These are phyloP conservation scores for Brachypalpus laphriformis DNA, from an alignment of 2,888 invertebrate species.

Conservation along the genomic window DNA sequence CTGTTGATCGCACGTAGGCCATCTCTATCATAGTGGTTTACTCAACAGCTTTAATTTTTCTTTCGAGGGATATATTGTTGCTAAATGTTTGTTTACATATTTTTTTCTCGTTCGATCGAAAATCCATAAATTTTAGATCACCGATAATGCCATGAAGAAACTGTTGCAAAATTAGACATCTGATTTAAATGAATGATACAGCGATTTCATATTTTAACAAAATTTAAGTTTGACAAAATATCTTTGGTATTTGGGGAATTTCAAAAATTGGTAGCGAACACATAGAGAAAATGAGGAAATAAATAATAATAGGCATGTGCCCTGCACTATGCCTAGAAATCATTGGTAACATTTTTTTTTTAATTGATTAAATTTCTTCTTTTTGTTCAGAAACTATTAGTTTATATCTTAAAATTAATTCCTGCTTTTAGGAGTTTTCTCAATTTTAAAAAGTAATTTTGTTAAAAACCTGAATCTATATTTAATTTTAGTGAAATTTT, in stretches of 20 bases:
- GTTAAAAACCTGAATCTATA: no score
- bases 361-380: no score
- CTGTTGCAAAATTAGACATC: conserved; percentile 50
- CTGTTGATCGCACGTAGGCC: conserved; percentile 58
- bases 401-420: no score
- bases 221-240: background rate
- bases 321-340: no score
- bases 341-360: no score
- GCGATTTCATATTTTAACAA: background rate
- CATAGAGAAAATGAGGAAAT: background rate
- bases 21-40: conserved; percentile 28
- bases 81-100: conserved; percentile 60
- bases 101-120: background rate
- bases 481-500: no score
- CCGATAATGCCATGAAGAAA: conserved; percentile 36
- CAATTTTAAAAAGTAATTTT: no score
- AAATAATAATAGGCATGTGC: no score
- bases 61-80: conserved; percentile 33
- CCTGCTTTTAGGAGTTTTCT: background rate
- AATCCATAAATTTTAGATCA: conserved; percentile 42
- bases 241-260: background rate
- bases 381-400: no score
- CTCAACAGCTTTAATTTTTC: conserved; percentile 23
- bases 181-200: background rate
- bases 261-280: background rate